phyloP scores from a whole-genome alignment of 2,797 vertebrate species.

The Phrynocephalus guinanensis region DNA sequence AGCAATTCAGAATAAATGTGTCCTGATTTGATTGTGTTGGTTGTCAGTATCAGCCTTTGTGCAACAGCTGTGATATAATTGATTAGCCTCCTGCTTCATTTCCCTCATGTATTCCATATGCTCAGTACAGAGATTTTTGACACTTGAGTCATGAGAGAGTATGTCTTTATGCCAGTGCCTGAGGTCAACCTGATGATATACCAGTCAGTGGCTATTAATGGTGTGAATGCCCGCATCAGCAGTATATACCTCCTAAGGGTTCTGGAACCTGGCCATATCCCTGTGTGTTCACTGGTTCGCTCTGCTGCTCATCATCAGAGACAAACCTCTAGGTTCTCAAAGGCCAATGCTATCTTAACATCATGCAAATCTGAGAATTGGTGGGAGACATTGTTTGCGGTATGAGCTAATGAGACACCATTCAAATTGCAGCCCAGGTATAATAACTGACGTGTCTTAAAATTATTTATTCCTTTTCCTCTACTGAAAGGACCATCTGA shows the following conservation, averaged over 20 bases:
- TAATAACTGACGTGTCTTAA: not conserved
- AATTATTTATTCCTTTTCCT: not conserved
- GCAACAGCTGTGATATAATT: not conserved
- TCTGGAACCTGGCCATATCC: slow-evolving; percentile 4
- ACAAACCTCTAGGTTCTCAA: not conserved
- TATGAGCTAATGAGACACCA: not conserved
- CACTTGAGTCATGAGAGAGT: not conserved
- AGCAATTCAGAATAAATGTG: not conserved
- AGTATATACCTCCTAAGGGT: not conserved
- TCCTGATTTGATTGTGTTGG: not conserved
- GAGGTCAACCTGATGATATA: not conserved
- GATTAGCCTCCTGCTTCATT: not conserved
- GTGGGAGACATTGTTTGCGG: not conserved
- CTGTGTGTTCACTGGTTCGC: not conserved
- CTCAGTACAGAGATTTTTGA: not conserved
- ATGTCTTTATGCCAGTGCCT: not conserved
- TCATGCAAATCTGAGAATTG: not conserved
- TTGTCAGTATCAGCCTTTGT: not conserved
- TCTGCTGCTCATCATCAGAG: not conserved
- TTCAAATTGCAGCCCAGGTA: not conserved
- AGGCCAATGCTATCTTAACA: not conserved
- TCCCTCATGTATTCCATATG: not conserved
- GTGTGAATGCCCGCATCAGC: not conserved
- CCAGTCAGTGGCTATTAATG: slow-evolving; percentile 5
- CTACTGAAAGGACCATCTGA: not conserved